phyloP scores from a whole-genome alignment of 2,113 vertebrate genomes.

The Cephalophus harveyi region DNA sequence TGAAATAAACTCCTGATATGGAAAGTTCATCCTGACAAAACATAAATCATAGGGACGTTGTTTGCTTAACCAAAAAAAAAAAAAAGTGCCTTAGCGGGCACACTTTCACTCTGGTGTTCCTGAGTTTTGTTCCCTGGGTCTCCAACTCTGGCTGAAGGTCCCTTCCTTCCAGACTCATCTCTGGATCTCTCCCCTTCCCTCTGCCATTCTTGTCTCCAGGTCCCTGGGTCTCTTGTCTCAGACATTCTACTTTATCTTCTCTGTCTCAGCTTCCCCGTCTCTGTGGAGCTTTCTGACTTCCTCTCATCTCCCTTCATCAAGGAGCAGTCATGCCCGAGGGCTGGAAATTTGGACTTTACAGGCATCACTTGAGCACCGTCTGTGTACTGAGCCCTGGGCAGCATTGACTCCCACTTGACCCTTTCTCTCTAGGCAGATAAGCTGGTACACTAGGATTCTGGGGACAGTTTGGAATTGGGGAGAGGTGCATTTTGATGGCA shows the following conservation, averaged over 20 bases:
- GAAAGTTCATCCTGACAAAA: slow-evolving; percentile 6
- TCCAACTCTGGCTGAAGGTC: rapidly evolving
- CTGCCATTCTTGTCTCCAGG: not conserved
- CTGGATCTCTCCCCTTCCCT: not conserved
- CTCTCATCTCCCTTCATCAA: not conserved
- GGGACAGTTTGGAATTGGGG: not conserved
- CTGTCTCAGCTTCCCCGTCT: not conserved
- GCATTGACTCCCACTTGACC: not conserved
- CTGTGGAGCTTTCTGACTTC: not conserved
- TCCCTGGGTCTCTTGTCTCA: not conserved
- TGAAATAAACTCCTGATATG: not conserved
- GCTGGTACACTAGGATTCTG: not conserved
- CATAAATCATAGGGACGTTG: not conserved
- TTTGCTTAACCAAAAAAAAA: not conserved
- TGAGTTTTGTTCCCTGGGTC: not conserved
- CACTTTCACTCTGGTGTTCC: not conserved
- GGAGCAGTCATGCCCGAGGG: not conserved
- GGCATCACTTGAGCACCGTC: not conserved
- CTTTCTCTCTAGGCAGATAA: not conserved
- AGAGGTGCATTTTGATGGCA: not conserved
- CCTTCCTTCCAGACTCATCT: not conserved
- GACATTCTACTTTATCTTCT: not conserved
- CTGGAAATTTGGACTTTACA: not conserved
- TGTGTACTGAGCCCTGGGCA: not conserved
- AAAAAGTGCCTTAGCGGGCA: not conserved